Evolutionary conservation across 2,113 vertebrate genomes (phyloP), one percentile per base, ranked within the genome.

Genomic region (Hirundichthys speculiger): DNA sequence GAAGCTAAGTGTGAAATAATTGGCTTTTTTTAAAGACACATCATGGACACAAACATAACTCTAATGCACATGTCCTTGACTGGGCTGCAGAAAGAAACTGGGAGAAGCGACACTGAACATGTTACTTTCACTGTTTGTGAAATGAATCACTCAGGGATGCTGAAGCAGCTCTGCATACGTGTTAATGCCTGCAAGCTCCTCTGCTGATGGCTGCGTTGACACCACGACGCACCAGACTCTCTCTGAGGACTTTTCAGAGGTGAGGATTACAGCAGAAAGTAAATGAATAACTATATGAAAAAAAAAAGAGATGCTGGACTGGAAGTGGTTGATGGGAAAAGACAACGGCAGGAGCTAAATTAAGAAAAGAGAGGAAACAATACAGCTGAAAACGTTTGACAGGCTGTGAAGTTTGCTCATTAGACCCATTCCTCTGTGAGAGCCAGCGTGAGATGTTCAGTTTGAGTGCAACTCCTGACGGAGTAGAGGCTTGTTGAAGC

Each of bases 81-180:
- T 15, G 14, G 13, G 16, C 16, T 13, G 40, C 14, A 15, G 40
- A 41, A 34, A 80, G 18, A 40, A 50, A 15, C 39, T 78, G 64
- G 80, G 77, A 71, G 73, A 60, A 53, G 75, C 71, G 67, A 57
- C 67, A 61, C 62, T 66, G 62, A 57, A 55, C 64, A 64, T 70
- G 70, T 77, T 83, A 76, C 82, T 82, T n/a, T n/a, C n/a, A 80
- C 70, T 75, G 79, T 84, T 84, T 82, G 82, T 83, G 54, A 85
- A 88, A 82, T 77, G 14, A 73, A 79, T 84, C 81, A 61, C 73
- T 85, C 51, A 79, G 79, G 71, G 80, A 77, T 69, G 85, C 87
- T 79, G 75, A 56, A 85, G 55, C 84, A 49, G 59, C 73, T 80
- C 63, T 81, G 74, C 20, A 64, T 66, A 13, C 57, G 30, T 53